Percentiles rank a stretch among this genome's conserved stretches.
These are phyloP conservation scores for Epiblema foenella DNA, from an alignment of 2,888 invertebrate species.

Conservation along the genomic window DNA sequence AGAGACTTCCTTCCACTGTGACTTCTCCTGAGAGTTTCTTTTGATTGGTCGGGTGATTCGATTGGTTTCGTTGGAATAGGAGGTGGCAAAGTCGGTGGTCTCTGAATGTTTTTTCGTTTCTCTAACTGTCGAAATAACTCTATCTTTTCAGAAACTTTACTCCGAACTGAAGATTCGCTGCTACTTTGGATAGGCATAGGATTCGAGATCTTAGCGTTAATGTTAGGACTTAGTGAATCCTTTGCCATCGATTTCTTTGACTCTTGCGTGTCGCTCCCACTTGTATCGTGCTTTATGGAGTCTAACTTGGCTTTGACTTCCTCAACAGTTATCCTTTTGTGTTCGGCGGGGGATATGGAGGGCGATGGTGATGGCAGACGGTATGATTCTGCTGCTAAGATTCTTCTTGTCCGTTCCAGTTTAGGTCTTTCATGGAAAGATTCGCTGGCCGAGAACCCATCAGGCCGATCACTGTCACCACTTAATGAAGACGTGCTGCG, in stretches of 20 bases:
- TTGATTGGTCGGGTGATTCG: conserved; percentile 61
- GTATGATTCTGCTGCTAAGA: conserved; percentile 81
- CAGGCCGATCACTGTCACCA: conserved; percentile 86
- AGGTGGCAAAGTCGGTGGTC: conserved; percentile 80
- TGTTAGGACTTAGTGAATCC: conserved; percentile 58
- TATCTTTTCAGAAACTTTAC: conserved; percentile 82
- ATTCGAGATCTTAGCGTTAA: conserved; percentile 55
- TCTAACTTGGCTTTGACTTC: conserved; percentile 86
- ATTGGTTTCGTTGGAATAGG: conserved; percentile 77
- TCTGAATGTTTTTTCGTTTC: conserved; percentile 75
- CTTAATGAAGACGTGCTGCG: conserved; percentile 87
- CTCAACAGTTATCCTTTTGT: conserved; percentile 78
- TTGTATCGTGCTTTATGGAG: conserved; percentile 76
- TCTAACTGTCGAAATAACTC: conserved; percentile 80
- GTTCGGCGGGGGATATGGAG: conserved; percentile 67
- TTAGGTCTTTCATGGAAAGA: conserved; percentile 78
- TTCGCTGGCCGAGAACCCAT: conserved; percentile 77
- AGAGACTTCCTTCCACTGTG: conserved; percentile 79
- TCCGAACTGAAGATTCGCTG: conserved; percentile 76
- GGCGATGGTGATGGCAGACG: conserved; percentile 79
- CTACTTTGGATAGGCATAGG: conserved; percentile 62
- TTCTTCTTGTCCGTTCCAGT: conserved; percentile 84
- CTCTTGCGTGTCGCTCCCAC: conserved; percentile 81
- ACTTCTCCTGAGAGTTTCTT: conserved; percentile 75
- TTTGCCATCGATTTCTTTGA: conserved; percentile 76